Evolutionary conservation across 2,797 vertebrate species (phyloP).

Genomic region (Chloroceryle inda): DNA sequence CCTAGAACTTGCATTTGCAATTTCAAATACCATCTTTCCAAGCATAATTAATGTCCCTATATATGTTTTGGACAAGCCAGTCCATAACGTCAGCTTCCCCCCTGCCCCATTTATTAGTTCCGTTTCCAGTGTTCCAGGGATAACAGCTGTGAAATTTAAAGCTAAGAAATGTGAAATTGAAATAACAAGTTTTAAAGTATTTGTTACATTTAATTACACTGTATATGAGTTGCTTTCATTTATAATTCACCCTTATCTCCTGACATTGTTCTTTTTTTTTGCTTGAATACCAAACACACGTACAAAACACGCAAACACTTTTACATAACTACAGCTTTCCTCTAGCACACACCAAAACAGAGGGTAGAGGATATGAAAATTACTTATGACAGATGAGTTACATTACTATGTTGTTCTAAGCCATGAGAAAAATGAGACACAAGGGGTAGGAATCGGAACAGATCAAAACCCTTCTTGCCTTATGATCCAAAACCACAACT

Average conservation of each 20-base stretch:
- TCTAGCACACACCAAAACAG: conserved; percentile 17
- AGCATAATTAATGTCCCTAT: neutral
- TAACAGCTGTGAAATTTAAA: conserved; percentile 18
- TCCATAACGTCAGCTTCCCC: neutral
- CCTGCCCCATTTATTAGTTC: neutral
- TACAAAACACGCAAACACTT: neutral
- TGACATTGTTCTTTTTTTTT: neutral
- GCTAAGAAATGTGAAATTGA: neutral
- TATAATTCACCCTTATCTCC: neutral
- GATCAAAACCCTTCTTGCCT: conserved; percentile 22
- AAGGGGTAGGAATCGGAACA: conserved; percentile 28
- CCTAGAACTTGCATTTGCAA: conserved; percentile 1
- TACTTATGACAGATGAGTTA: conserved; percentile 66
- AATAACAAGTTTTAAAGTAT: neutral
- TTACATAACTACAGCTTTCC: neutral
- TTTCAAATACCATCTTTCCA: conserved; percentile 15
- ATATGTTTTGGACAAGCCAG: conserved; percentile 3
- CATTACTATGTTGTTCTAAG: conserved; percentile 58
- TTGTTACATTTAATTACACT: neutral
- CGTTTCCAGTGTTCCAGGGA: neutral
- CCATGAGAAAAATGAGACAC: conserved; percentile 53
- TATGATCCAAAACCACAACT: conserved; percentile 59
- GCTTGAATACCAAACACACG: neutral
- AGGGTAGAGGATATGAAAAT: conserved; percentile 45
- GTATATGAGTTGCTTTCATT: neutral